phyloP scores from a whole-genome alignment of 2,113 vertebrate genomes.

The Anguilla japonica region DNA sequence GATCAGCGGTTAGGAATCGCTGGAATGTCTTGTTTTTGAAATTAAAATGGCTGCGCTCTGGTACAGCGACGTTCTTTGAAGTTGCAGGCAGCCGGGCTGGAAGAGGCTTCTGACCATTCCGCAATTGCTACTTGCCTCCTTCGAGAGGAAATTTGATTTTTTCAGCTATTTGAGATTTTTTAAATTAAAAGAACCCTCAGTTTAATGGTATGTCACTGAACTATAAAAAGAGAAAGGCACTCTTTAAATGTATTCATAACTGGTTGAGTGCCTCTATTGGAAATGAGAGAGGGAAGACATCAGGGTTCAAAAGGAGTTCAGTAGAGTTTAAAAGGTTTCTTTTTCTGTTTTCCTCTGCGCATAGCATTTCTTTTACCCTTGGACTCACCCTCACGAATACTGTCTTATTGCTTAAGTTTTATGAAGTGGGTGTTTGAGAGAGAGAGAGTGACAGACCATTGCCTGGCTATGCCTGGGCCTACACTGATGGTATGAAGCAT shows the following conservation, averaged over 20 bases:
- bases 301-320: conserved; percentile 1
- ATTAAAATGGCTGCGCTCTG: neutral
- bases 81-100: neutral
- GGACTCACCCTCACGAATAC: neutral
- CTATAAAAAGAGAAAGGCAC: conserved; percentile 9
- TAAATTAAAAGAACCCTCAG: conserved; percentile 1
- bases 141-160: neutral
- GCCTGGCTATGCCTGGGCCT: neutral
- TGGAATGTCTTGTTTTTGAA: neutral
- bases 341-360: neutral
- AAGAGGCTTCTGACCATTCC: neutral
- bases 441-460: neutral
- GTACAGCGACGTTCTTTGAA: neutral
- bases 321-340: neutral
- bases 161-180: neutral
- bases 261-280: neutral
- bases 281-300: neutral
- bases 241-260: conserved; percentile 1
- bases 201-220: conserved; percentile 11
- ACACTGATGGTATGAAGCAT: neutral
- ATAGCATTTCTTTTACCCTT: neutral
- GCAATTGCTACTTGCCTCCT: neutral
- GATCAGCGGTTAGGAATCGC: neutral
- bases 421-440: conserved; percentile 2
- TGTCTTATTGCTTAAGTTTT: neutral